Evolutionary conservation across 2,113 vertebrate species (phyloP), one percentile per base, ranked within the genome.

Genomic region (Callipepla squamata): DNA sequence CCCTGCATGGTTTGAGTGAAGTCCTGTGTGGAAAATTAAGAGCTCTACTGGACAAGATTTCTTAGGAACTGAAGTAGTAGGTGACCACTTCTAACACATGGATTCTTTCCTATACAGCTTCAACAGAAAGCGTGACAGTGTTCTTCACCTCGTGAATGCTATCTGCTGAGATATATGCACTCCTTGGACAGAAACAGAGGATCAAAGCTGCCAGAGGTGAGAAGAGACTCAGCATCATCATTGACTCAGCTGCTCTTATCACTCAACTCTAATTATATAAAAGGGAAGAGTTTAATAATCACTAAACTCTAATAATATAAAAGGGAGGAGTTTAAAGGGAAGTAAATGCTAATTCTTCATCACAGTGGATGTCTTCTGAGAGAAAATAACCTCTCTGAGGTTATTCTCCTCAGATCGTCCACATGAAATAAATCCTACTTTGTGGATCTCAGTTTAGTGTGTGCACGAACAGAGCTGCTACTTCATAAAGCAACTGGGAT

Each of bases 161-260:
- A 36, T 36, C 70, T 61, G 58, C n/a, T 40, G 9, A 22, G 67
- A 20, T 44, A 65, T 20, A 15, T 9, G 44, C 20, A 8, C 32
- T 76, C 32, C 32, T 57, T 72, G 32, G 17, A 20, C 67, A 51
- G 47, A 51, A 51, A 36, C 3, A 38, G 3, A 6, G 14, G 21
- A 59, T 6, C n/a, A 16, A 89, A 69, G 17, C 34, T 34, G 70
- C 17, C 23, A 70, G 15, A 22, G 9, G 12, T 0, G 0, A 82
- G 48, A 87, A 87, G 9, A 16, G 28, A 72, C 57, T 69, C 14
- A 88, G 59, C 53, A 42, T 23, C 9, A 21, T 17, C 4, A 0
- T 47, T 19, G 72, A 63, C 36, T 36, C 13, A 85, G 42, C 58
- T 85, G 25, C 67, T 51, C 13, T 23, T 32, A 42, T 34, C 28